Percentiles rank a stretch among this genome's conserved stretches.
Conservation (phyloP, 2,113 vertebrate species). For the Peromyscus leucopus region DNA sequence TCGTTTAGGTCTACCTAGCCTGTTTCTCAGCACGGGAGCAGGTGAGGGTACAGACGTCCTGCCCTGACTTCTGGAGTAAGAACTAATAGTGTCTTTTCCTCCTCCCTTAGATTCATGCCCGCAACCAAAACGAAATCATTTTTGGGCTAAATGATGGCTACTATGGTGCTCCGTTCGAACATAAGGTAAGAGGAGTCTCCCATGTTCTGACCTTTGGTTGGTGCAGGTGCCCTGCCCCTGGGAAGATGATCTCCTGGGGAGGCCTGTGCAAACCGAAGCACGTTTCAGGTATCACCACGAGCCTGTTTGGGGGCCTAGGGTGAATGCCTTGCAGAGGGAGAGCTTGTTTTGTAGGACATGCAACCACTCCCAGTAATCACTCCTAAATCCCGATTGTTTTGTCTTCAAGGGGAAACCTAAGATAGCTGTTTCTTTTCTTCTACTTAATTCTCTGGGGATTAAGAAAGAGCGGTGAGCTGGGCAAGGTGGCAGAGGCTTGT, state of each 20-base stretch:
- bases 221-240: neutral
- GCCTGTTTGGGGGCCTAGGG: neutral
- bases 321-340: neutral
- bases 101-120: conserved; percentile 93
- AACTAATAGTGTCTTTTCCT: conserved; percentile 54
- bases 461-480: neutral
- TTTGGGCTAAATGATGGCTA: conserved; percentile 99
- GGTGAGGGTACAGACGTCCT: neutral
- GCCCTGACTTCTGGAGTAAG: conserved; percentile 6
- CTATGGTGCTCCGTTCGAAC: conserved; percentile 97
- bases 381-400: conserved; percentile 63
- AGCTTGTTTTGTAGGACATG: neutral
- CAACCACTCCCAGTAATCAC: neutral
- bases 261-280: neutral
- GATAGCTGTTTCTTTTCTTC: conserved; percentile 13
- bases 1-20: neutral
- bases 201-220: neutral
- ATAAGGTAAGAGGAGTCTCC: conserved; percentile 90
- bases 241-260: neutral
- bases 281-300: neutral
- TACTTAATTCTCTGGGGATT: neutral
- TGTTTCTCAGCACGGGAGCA: neutral
- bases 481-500: neutral
- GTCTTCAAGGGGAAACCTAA: conserved; percentile 52
- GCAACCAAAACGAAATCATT: conserved; percentile 98